A percentile compares a stretch with the other conserved stretches of the same genome.
Evolutionary conservation across 2,113 vertebrate species (phyloP).

Genomic region (Tragelaphus imberbis): DNA sequence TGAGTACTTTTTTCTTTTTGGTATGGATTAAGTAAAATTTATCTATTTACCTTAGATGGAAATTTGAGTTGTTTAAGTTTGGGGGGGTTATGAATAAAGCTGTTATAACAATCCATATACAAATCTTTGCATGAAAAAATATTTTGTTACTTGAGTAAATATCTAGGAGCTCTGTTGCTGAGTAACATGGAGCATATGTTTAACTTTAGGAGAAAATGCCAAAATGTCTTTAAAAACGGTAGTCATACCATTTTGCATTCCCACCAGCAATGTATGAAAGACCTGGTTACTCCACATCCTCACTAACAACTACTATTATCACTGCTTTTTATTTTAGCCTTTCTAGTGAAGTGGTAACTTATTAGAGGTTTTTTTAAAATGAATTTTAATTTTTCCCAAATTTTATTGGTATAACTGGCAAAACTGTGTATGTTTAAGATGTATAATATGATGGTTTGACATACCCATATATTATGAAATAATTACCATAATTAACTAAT

Average conservation of each 20-base stretch:
- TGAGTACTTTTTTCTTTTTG: background rate
- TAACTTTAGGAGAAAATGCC: background rate
- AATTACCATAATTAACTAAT: background rate
- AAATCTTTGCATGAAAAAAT: background rate
- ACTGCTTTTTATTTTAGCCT: background rate
- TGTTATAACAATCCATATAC: background rate
- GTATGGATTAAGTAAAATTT: background rate
- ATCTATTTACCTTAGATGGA: background rate
- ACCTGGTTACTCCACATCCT: background rate
- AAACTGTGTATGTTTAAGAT: background rate
- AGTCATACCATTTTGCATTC: background rate
- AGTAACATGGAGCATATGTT: background rate
- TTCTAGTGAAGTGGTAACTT: background rate
- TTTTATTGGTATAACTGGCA: background rate
- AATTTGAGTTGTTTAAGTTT: background rate
- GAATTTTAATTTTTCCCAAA: background rate
- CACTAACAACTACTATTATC: background rate
- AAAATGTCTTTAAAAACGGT: background rate
- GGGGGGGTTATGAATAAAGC: background rate
- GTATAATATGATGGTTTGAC: background rate
- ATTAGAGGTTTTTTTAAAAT: background rate
- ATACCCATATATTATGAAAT: background rate
- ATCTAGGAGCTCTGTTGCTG: background rate
- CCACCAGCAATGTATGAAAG: background rate
- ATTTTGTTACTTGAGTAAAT: background rate